These are phyloP conservation scores for Drosophila obscura DNA, from an alignment of 1,140 invertebrate genomes.

Conservation along the genomic window DNA sequence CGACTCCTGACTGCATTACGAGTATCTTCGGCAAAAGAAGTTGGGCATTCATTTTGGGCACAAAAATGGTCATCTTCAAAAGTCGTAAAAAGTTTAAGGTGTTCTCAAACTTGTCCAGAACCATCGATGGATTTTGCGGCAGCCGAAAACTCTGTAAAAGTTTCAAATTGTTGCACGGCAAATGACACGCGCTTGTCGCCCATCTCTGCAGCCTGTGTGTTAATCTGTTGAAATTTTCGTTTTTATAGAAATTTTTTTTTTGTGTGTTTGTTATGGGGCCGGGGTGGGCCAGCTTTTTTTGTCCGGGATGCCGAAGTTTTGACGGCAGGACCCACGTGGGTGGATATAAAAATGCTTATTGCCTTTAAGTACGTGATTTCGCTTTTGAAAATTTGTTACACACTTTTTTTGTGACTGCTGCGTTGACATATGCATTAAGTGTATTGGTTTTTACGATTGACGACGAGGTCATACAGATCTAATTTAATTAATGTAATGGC, in stretches of 20 bases:
- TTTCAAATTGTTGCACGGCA: conserved; percentile 77
- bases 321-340: conserved; percentile 35
- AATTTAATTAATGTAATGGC: conserved; percentile 80
- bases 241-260: conserved; percentile 66
- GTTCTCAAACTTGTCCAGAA: conserved; percentile 61
- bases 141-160: conserved; percentile 62
- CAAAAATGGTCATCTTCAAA: conserved; percentile 53
- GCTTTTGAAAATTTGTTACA: conserved; percentile 51
- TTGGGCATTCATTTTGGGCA: conserved; percentile 15
- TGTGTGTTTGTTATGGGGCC: not conserved
- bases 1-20: conserved; percentile 40
- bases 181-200: conserved; percentile 66
- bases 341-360: conserved; percentile 75
- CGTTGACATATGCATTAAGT: conserved; percentile 64
- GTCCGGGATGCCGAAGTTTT: conserved; percentile 27
- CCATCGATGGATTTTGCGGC: conserved; percentile 39
- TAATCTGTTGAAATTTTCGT: conserved; percentile 71
- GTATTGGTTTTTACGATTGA: conserved; percentile 78
- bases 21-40: conserved; percentile 12
- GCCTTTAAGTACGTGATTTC: conserved; percentile 80
- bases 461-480: conserved; percentile 42
- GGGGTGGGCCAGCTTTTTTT: conserved; percentile 3
- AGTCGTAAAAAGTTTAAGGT: conserved; percentile 78
- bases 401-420: conserved; percentile 36
- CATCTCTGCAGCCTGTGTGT: conserved; percentile 44